phyloP scores from a whole-genome alignment of 2,888 invertebrate species.

The Fragum sueziense region DNA sequence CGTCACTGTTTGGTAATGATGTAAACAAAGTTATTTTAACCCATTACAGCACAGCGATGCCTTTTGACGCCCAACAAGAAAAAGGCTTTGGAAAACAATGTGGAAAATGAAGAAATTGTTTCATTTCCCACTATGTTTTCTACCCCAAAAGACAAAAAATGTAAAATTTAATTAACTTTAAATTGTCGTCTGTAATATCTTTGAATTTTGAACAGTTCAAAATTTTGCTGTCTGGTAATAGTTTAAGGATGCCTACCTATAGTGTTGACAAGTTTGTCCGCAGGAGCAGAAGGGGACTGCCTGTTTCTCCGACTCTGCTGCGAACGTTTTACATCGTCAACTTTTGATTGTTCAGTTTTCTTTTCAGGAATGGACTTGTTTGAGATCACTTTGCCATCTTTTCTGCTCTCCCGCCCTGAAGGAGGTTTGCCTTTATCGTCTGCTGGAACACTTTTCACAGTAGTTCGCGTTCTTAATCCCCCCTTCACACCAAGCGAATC shows the following conservation, averaged over 20 bases:
- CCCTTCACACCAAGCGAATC: conserved; percentile 60
- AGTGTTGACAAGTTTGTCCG: conserved; percentile 18
- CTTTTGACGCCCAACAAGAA: too few relatives aligned
- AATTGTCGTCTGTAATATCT: too few relatives aligned
- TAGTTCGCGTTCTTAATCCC: conserved; percentile 62
- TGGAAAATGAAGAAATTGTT: too few relatives aligned
- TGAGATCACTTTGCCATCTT: conserved; percentile 49
- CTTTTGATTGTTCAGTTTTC: conserved; percentile 44
- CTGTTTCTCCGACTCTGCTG: conserved; percentile 54
- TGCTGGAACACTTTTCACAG: conserved; percentile 49
- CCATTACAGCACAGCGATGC: too few relatives aligned
- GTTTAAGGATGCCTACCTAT: conserved; percentile 25
- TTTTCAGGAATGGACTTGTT: conserved; percentile 47
- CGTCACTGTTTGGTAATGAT: too few relatives aligned
- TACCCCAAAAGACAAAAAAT: too few relatives aligned
- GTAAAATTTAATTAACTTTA: too few relatives aligned
- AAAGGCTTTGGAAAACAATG: too few relatives aligned
- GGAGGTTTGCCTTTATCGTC: conserved; percentile 55
- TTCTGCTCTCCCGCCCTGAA: conserved; percentile 43
- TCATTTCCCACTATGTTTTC: too few relatives aligned
- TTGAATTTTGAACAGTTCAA: too few relatives aligned
- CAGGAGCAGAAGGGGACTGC: conserved; percentile 59
- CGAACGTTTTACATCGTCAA: conserved; percentile 40
- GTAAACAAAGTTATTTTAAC: too few relatives aligned
- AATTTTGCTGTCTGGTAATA: too few relatives aligned